Evolutionary conservation across 2,888 invertebrate species (phyloP).

Genomic region (Agrenia bidenticulata): DNA sequence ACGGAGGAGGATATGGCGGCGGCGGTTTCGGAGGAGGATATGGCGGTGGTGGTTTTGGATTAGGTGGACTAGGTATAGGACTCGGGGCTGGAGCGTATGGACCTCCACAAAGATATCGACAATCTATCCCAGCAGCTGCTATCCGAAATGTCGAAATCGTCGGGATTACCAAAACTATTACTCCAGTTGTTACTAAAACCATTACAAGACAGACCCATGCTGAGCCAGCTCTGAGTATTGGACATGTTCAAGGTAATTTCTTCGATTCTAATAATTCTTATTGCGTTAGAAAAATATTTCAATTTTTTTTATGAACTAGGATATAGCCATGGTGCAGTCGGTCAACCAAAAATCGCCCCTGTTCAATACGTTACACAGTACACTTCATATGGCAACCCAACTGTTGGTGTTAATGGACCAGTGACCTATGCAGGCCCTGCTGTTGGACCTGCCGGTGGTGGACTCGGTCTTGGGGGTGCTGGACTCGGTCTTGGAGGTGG

Average conservation of each 20-base stretch:
- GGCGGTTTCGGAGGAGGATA: too few relatives aligned
- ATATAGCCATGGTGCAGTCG: constrained; percentile 45
- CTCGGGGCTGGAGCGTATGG: too few relatives aligned
- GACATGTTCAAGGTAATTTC: too few relatives aligned
- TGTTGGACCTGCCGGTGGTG: constrained; percentile 9
- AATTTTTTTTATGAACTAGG: constrained; percentile 48
- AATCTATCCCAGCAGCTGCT: constrained; percentile 48
- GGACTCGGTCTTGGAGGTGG: too few relatives aligned
- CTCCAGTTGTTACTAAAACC: constrained; percentile 51
- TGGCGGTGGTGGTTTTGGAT: too few relatives aligned
- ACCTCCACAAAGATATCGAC: constrained; percentile 34
- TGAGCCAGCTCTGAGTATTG: constrained; percentile 49
- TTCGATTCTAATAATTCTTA: too few relatives aligned
- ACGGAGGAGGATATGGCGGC: too few relatives aligned
- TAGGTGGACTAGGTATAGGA: too few relatives aligned
- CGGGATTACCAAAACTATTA: constrained; percentile 51
- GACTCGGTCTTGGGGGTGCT: too few relatives aligned
- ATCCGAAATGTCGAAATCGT: constrained; percentile 51
- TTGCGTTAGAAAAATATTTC: too few relatives aligned
- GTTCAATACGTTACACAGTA: constrained; percentile 43
- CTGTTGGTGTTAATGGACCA: constrained; percentile 51
- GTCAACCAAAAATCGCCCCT: constrained; percentile 46
- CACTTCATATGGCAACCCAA: constrained; percentile 48
- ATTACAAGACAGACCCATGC: constrained; percentile 51
- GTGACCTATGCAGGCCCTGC: constrained; percentile 44